Base-by-base conservation (phyloP, 2,888 invertebrate genomes). In the Meganola albula region DNA sequence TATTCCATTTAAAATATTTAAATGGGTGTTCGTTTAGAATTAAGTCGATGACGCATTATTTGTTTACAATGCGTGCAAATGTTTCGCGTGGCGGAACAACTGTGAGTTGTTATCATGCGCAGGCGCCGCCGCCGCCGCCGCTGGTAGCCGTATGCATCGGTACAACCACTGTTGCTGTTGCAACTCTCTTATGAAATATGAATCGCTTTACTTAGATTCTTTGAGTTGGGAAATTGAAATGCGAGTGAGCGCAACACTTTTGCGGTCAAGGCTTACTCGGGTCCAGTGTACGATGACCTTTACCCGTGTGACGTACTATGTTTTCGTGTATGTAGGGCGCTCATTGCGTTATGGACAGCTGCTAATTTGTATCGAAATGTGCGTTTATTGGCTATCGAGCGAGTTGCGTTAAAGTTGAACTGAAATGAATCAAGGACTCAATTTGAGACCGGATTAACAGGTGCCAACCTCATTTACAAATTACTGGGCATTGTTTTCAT, bases 181-280 rank as follows among this genome's bases (percentile, higher is more conserved):
- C 62, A 72, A 66, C 49, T 46, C 34, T 61, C 73, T 83, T 78
- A 73, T 73, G 82, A 82, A 83, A 83, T 76, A 72, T 76, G 73
- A 74, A 68, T 71, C 71, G 76, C 67, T 74, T 76, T 54, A 53
- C 49, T 54, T 74, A 82, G 84, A 78, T 74, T 70, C 71, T 57
- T 53, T 51, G 58, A 56, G 76, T 80, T 80, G 80, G 64, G 84
- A 78, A 84, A 79, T 44, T 48, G 70, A 54, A 66, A 65, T 63
- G 58, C 44, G 51, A 68, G 77, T 80, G 78, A 80, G 69, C 75
- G 83, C 75, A 75, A 76, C 56, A 34, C 55, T 72, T 77, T 72
- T 67, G 71, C 63, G 83, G 84, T 75, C 84, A 83, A 80, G 84
- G 84, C 65, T 56, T 63, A 20, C 20, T 34, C 35, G 39, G 37